A percentile compares a stretch with the other conserved stretches of the same genome.
Evolutionary conservation across 2,797 vertebrate species (phyloP).

Genomic region (Serranus cabrilla): DNA sequence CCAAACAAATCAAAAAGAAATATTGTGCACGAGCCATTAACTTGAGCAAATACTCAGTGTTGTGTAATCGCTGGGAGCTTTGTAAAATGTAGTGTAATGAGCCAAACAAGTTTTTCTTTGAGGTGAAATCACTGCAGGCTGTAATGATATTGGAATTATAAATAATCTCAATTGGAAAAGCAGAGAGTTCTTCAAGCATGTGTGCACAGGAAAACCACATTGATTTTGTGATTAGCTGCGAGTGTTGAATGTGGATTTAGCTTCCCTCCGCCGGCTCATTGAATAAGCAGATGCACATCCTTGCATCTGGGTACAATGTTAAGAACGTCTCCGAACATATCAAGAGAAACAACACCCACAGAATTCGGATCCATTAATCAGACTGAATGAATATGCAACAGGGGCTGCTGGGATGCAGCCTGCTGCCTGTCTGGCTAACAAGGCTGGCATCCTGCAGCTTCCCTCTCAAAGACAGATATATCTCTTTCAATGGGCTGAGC

Average conservation of each 20-base stretch:
- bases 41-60: constrained; percentile 12
- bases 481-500: constrained; percentile 64
- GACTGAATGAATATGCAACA: constrained; percentile 76
- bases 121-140: constrained; percentile 52
- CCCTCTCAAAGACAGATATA: constrained; percentile 42
- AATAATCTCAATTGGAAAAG: constrained; percentile 52
- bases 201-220: constrained; percentile 51
- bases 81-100: constrained; percentile 50
- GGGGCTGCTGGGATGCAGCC: constrained; percentile 63
- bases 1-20: constrained; percentile 26
- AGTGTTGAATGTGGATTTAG: constrained; percentile 38
- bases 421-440: constrained; percentile 70
- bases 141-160: constrained; percentile 49
- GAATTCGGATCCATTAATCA: constrained; percentile 72
- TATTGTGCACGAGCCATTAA: constrained; percentile 11
- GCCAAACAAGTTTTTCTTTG: constrained; percentile 49
- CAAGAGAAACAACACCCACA: constrained; percentile 56
- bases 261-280: constrained; percentile 35
- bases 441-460: constrained; percentile 71
- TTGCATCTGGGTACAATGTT: constrained; percentile 21
- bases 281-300: constrained; percentile 48
- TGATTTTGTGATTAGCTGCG: constrained; percentile 65
- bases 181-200: constrained; percentile 49
- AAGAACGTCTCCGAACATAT: constrained; percentile 45
- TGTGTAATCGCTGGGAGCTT: constrained; percentile 40